Conservation (phyloP, 2,888 invertebrate species). For the Neocrepidodera transversa region DNA sequence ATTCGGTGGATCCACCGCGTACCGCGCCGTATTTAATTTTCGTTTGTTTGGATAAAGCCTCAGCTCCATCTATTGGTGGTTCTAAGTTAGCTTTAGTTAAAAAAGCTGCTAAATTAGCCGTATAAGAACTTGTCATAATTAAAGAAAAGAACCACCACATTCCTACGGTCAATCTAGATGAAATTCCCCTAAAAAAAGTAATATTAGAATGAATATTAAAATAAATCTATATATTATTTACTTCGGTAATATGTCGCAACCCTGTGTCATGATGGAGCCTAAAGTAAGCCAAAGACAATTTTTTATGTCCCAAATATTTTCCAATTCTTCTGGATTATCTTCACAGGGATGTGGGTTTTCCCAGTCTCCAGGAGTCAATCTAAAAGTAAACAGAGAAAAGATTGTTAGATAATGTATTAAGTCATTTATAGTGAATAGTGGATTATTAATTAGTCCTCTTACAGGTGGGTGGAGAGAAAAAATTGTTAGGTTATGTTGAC, state of each 20-base stretch:
- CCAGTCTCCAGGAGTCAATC: conserved; percentile 91
- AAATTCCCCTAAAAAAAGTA: conserved; percentile 72
- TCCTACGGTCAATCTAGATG: conserved; percentile 85
- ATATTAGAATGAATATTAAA: not conserved
- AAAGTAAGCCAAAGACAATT: conserved; percentile 95
- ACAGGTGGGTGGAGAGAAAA: too few species aligned
- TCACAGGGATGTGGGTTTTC: conserved; percentile 93
- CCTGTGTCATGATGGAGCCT: conserved; percentile 92
- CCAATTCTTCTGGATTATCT: conserved; percentile 83
- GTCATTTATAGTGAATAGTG: too few species aligned
- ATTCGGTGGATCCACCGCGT: conserved; percentile 87
- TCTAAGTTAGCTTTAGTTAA: conserved; percentile 88
- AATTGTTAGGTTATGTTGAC: too few species aligned
- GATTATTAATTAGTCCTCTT: too few species aligned
- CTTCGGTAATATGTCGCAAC: conserved; percentile 91
- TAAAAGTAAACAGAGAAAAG: too few species aligned
- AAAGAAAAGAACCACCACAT: conserved; percentile 93
- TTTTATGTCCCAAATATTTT: conserved; percentile 87
- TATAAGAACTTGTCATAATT: conserved; percentile 92
- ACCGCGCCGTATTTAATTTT: conserved; percentile 93
- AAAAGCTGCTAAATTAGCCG: conserved; percentile 93
- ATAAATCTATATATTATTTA: conserved; percentile 57
- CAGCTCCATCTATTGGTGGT: conserved; percentile 86
- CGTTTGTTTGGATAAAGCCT: conserved; percentile 90
- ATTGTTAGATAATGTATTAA: too few species aligned